Percentiles rank a stretch among this genome's conserved stretches.
These are phyloP conservation scores for Chrysoperla carnea DNA, from an alignment of 1,140 invertebrate genomes.

Conservation along the genomic window DNA sequence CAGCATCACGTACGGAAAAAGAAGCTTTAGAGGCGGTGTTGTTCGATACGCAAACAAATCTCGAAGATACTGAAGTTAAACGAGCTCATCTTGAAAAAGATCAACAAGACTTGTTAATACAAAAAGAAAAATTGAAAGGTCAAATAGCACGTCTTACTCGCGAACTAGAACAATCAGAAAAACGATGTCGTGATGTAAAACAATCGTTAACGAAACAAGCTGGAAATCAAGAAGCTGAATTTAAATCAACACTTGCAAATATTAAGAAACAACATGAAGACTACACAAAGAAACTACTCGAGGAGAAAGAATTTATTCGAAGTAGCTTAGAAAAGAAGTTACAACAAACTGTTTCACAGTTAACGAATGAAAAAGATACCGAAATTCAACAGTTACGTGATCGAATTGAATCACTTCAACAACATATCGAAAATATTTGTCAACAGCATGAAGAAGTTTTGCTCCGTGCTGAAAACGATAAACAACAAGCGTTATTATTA, in stretches of 20 bases:
- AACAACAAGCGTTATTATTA: slow-evolving; percentile 64
- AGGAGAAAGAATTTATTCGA: slow-evolving; percentile 59
- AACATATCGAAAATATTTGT: slow-evolving; percentile 54
- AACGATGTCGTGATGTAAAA: slow-evolving; percentile 52
- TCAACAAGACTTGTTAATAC: slow-evolving; percentile 52
- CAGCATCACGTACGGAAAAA: slow-evolving; percentile 57
- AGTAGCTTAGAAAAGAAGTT: slow-evolving; percentile 52
- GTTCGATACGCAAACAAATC: slow-evolving; percentile 60
- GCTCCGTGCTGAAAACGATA: slow-evolving; percentile 69
- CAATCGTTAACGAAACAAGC: slow-evolving; percentile 47
- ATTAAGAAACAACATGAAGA: slow-evolving; percentile 56
- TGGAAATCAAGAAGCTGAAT: slow-evolving; percentile 57
- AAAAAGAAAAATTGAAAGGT: slow-evolving; percentile 57
- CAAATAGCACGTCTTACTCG: slow-evolving; percentile 44
- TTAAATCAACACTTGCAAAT: slow-evolving; percentile 49
- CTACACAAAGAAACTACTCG: slow-evolving; percentile 50
- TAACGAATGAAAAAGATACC: slow-evolving; percentile 54
- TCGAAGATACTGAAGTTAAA: slow-evolving; percentile 53
- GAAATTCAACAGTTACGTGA: slow-evolving; percentile 53
- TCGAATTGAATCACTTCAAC: slow-evolving; percentile 51
- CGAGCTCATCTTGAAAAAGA: slow-evolving; percentile 55
- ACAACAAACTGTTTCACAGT: slow-evolving; percentile 47
- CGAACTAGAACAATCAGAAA: slow-evolving; percentile 57
- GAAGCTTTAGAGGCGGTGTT: slow-evolving; percentile 63
- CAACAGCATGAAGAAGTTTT: slow-evolving; percentile 72